Conservation (phyloP, 1,140 invertebrate species). For the Holotrichia oblita region DNA sequence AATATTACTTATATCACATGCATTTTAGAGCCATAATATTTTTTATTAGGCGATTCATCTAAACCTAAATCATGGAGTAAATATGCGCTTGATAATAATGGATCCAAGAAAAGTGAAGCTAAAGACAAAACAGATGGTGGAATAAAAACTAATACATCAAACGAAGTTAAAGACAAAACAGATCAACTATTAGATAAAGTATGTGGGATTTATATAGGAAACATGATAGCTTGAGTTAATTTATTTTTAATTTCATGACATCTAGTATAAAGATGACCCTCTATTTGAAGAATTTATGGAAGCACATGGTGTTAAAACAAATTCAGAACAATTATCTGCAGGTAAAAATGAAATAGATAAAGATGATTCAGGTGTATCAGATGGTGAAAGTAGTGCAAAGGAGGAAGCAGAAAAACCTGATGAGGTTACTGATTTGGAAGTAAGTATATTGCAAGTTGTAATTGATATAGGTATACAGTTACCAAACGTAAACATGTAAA, state of each 20-base stretch:
- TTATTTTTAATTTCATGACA: conserved; percentile 39
- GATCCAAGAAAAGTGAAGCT: conserved; percentile 67
- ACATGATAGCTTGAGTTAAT: too few relatives aligned
- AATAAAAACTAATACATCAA: conserved; percentile 56
- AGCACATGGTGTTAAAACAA: conserved; percentile 70
- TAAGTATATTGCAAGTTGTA: too few relatives aligned
- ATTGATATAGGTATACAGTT: conserved; percentile 14
- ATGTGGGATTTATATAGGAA: too few relatives aligned
- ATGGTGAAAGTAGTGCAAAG: conserved; percentile 13
- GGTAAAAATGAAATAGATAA: conserved; percentile 52
- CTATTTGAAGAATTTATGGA: conserved; percentile 89
- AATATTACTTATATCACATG: too few relatives aligned
- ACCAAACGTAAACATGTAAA: too few relatives aligned
- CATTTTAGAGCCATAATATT: too few relatives aligned
- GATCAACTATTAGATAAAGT: conserved; percentile 74
- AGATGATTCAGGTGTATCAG: conserved; percentile 44
- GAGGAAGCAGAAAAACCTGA: conserved; percentile 3
- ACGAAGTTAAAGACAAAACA: conserved; percentile 60
- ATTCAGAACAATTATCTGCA: conserved; percentile 56
- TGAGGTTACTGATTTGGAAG: conserved; percentile 37
- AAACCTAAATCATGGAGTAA: conserved; percentile 94
- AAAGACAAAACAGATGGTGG: conserved; percentile 45
- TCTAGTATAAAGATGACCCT: conserved; percentile 86
- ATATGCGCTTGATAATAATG: conserved; percentile 76
- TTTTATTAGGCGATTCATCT: conserved; percentile 74